phyloP scores from a whole-genome alignment of 2,797 vertebrate species.

The Chaunax sp. region DNA sequence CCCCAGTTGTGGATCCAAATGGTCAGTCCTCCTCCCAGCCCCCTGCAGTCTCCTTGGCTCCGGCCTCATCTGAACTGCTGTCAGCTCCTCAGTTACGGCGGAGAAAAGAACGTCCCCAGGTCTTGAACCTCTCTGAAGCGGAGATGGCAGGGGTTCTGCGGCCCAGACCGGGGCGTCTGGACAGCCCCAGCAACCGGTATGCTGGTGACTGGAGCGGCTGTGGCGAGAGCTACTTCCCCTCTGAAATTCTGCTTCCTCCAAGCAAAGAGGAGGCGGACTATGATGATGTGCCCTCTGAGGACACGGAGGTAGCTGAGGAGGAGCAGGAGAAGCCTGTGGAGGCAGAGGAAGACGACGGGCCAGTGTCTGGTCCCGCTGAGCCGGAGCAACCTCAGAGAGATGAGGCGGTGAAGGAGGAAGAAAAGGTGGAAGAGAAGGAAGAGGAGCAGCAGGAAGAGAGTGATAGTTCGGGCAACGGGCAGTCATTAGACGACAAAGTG shows the following conservation, averaged over 20 bases:
- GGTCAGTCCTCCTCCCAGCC: slow-evolving; percentile 71
- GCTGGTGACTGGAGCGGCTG: slow-evolving; percentile 97
- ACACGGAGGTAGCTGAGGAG: slow-evolving; percentile 71
- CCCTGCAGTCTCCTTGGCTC: slow-evolving; percentile 39
- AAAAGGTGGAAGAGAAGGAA: slow-evolving; percentile 39
- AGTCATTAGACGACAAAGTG: slow-evolving; percentile 53
- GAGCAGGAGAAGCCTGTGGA: slow-evolving; percentile 53
- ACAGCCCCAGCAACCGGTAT: slow-evolving; percentile 98
- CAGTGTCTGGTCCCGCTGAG: slow-evolving; percentile 35
- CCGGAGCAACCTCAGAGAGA: slow-evolving; percentile 43
- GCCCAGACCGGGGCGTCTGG: slow-evolving; percentile 87
- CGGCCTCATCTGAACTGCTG: slow-evolving; percentile 35
- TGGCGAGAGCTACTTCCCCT: slow-evolving; percentile 87
- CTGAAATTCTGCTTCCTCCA: slow-evolving; percentile 58
- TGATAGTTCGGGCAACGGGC: slow-evolving; percentile 48
- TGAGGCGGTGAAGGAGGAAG: slow-evolving; percentile 36
- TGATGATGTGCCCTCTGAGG: slow-evolving; percentile 89
- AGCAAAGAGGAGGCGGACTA: slow-evolving; percentile 88
- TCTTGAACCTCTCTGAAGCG: slow-evolving; percentile 86
- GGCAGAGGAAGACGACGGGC: slow-evolving; percentile 33
- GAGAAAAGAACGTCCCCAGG: slow-evolving; percentile 90
- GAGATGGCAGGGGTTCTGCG: slow-evolving; percentile 88
- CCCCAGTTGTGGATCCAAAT: slow-evolving; percentile 82
- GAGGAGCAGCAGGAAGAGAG: slow-evolving; percentile 49
- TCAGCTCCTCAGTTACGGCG: slow-evolving; percentile 82